These are phyloP conservation scores for Dysmachus trigonus DNA, from an alignment of 2,888 invertebrate species.

Conservation along the genomic window DNA sequence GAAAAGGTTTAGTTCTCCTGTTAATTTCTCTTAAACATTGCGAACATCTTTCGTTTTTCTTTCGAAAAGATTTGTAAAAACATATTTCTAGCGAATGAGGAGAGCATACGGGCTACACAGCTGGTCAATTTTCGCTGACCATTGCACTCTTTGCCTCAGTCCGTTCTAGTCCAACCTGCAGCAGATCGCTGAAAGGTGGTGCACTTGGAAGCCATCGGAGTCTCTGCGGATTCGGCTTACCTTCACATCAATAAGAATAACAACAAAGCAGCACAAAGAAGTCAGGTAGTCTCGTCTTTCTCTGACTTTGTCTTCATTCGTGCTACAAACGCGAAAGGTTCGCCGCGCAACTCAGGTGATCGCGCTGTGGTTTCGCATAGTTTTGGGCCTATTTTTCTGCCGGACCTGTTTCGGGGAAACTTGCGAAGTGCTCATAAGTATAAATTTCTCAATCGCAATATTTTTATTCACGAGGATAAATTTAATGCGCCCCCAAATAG, in stretches of 20 bases:
- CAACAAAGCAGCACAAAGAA: slow-evolving; percentile 20
- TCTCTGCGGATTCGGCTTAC: slow-evolving; percentile 2
- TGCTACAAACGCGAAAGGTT: slow-evolving; percentile 35
- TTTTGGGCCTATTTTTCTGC: slow-evolving; percentile 14
- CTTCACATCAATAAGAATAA: neutral
- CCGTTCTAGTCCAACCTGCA: neutral
- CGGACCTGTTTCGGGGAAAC: neutral
- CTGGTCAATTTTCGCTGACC: slow-evolving; percentile 1
- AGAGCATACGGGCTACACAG: neutral
- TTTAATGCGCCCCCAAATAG: neutral
- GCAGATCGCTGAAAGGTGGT: neutral
- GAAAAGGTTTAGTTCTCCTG: neutral
- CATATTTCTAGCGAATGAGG: neutral
- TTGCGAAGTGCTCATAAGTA: neutral
- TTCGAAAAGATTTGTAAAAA: neutral
- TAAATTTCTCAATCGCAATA: neutral
- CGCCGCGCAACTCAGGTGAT: slow-evolving; percentile 22
- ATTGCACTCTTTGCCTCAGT: neutral
- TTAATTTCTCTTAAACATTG: neutral
- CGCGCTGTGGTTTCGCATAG: slow-evolving; percentile 4
- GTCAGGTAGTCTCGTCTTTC: slow-evolving; percentile 19
- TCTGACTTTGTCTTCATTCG: slow-evolving; percentile 35
- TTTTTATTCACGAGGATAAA: neutral
- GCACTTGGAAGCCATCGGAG: slow-evolving; percentile 10
- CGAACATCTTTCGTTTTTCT: neutral